These are phyloP conservation scores for Muntiacus muntjak DNA, from an alignment of 2,113 vertebrate species.

Conservation along the genomic window DNA sequence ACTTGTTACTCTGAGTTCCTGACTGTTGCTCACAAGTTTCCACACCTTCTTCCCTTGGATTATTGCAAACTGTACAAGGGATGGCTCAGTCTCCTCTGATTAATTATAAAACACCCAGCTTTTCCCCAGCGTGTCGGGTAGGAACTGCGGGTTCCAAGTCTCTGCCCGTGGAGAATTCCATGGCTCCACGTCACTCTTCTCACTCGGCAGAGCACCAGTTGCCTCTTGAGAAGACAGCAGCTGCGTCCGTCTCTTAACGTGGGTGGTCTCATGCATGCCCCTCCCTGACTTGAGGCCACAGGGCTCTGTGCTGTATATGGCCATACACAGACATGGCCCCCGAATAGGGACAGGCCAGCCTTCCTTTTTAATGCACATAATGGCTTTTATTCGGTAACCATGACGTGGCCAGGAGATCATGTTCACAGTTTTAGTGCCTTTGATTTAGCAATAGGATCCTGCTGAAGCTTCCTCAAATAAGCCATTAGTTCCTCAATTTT, in stretches of 20 bases:
- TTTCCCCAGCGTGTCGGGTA: not conserved
- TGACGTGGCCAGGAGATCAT: not conserved
- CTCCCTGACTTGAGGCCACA: conserved; percentile 51
- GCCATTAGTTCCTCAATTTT: not conserved
- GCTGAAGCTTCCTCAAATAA: not conserved
- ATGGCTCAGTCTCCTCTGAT: not conserved
- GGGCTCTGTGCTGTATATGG: conserved; percentile 21
- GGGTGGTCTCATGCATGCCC: conserved; percentile 51
- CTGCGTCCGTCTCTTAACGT: not conserved
- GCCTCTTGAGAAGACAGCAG: conserved; percentile 69
- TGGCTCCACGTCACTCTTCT: not conserved
- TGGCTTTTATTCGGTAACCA: not conserved
- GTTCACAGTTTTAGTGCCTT: not conserved
- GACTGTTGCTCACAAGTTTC: not conserved
- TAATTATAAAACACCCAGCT: not conserved
- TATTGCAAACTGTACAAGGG: not conserved
- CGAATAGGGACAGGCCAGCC: not conserved
- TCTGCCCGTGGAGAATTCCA: not conserved
- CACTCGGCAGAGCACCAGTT: conserved; percentile 55
- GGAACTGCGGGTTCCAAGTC: not conserved
- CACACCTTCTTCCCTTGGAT: not conserved
- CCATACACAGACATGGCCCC: not conserved
- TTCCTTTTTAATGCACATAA: fast-evolving
- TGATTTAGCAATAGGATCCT: not conserved
- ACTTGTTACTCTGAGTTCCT: not conserved